A percentile compares a stretch with the other conserved stretches of the same genome.
Evolutionary conservation across 2,888 invertebrate species (phyloP).

Genomic region (Rhagophthalmus giganteus): DNA sequence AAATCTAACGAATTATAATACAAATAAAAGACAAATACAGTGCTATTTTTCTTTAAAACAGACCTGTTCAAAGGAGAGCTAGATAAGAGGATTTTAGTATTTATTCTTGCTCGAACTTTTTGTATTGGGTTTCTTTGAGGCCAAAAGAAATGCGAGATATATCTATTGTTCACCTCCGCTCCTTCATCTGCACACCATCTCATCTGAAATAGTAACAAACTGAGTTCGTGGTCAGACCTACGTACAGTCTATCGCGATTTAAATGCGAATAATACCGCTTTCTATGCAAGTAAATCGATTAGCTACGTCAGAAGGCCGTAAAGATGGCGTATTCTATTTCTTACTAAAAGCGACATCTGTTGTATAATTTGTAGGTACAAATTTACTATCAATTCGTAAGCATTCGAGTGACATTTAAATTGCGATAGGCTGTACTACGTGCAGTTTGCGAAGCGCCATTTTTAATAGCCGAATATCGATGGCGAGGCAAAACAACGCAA

Average conservation of each 20-base stretch:
- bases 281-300: too few relatives aligned
- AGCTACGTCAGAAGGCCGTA: too few relatives aligned
- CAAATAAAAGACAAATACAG: conserved; percentile 28
- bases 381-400: too few relatives aligned
- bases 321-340: too few relatives aligned
- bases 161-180: background rate
- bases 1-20: conserved; percentile 24
- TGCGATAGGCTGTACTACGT: too few relatives aligned
- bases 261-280: too few relatives aligned
- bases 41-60: conserved; percentile 27
- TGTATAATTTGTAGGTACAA: too few relatives aligned
- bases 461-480: background rate
- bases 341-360: too few relatives aligned
- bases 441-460: background rate
- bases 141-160: background rate
- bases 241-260: too few relatives aligned
- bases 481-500: too few relatives aligned
- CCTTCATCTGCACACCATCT: too few relatives aligned
- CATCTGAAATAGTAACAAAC: background rate
- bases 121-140: background rate
- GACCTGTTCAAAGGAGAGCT: conserved; percentile 18
- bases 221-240: background rate
- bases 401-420: too few relatives aligned
- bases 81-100: conserved; percentile 27
- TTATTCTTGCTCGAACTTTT: conserved; percentile 23